Evolutionary conservation across 2,113 vertebrate genomes (phyloP), one percentile per base, ranked within the genome.

Genomic region (Pelmatolapia mariae): DNA sequence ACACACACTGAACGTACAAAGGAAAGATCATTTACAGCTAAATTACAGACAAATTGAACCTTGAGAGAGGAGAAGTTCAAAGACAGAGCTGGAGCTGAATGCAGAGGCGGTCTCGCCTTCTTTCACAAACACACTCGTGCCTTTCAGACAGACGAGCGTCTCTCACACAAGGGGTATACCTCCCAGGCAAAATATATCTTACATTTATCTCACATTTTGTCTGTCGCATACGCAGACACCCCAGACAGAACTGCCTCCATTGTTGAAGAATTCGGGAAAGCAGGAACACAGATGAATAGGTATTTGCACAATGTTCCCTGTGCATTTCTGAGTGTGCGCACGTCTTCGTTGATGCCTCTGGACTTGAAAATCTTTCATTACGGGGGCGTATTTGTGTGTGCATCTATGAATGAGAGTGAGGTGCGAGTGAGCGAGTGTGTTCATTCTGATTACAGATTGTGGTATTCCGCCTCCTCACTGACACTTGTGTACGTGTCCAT

Each of bases 21-120:
- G 85, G 80, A 87, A 81, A 87, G 91, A 90, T 94, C 85, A 56
- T 93, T 94, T 93, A 91, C 81, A 57, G 89, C 89, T 90, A 89
- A 93, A 93, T 93, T 87, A 85, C 87, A 87, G 88, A 94, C 89
- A 94, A 92, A 93, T 89, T 92, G 91, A 94, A 92, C 89, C 87
- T 90, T 88, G 86, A 84, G 87, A 91, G 87, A 80, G 76, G 82
- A 84, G 85, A 89, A 87, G 88, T 93, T 94, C 84, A 94, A 93
- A 92, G 89, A 87, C 87, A 91, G 79, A 82, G 87, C 87, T 86
- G 38, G 50, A 89, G 76, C 61, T 85, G 91, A 94, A 95, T 89
- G 81, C 85, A 87, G 87, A 92, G 87, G 82, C 73, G 5, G 81
- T 22, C 57, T 81, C 8, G 10, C 83, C 2, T 6, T 50, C 73